phyloP scores from a whole-genome alignment of 2,888 invertebrate species.

The Prenolepis imparis region DNA sequence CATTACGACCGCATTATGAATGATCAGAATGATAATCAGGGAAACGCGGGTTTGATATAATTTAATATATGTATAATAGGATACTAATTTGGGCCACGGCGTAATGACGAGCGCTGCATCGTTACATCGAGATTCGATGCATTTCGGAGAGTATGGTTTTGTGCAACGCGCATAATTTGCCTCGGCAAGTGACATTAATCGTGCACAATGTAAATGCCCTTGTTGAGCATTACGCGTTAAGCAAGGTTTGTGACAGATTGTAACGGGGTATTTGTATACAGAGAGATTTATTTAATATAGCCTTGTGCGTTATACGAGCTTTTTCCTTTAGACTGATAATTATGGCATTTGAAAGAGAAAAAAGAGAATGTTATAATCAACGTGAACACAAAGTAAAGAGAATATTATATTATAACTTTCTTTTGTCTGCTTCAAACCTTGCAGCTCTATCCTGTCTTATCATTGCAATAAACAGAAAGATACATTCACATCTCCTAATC shows the following conservation, averaged over 20 bases:
- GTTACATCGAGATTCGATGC: slow-evolving; percentile 39
- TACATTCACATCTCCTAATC: neutral
- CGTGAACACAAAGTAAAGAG: neutral
- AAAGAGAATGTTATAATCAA: neutral
- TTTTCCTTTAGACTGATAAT: neutral
- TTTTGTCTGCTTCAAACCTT: neutral
- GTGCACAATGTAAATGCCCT: slow-evolving; percentile 51
- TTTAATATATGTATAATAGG: slow-evolving; percentile 39
- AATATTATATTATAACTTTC: neutral
- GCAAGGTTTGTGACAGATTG: slow-evolving; percentile 12
- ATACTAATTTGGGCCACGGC: slow-evolving; percentile 28
- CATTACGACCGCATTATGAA: slow-evolving; percentile 25
- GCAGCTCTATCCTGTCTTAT: neutral
- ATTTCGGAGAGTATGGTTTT: slow-evolving; percentile 38
- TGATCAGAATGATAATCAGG: slow-evolving; percentile 12
- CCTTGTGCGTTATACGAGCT: neutral
- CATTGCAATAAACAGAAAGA: neutral
- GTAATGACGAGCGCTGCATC: slow-evolving; percentile 32
- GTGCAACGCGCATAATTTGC: slow-evolving; percentile 41
- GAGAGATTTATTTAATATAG: slow-evolving; percentile 37
- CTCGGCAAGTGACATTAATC: slow-evolving; percentile 48
- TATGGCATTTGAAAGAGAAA: neutral
- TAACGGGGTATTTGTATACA: neutral
- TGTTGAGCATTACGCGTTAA: slow-evolving; percentile 40
- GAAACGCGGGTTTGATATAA: slow-evolving; percentile 32